Conservation (phyloP, 2,797 vertebrate species). For the Mus spretus region DNA sequence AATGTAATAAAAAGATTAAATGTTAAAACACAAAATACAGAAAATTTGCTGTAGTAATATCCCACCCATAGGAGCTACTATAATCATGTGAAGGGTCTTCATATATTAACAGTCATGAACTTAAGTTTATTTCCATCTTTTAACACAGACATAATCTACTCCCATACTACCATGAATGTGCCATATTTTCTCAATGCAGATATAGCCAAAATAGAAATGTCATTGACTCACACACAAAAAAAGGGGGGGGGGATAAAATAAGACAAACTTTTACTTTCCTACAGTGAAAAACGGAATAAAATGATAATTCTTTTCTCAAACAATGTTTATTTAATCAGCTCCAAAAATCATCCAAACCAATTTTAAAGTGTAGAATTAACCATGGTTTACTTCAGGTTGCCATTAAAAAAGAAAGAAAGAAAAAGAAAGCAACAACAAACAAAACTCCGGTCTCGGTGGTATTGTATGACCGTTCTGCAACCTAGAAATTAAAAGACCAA, state of each 20-base stretch:
- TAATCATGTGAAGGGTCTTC: not conserved
- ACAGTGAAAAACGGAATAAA: not conserved
- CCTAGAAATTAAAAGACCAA: slow-evolving; percentile 12
- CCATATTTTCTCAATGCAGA: not conserved
- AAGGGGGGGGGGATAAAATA: not conserved
- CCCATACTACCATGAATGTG: not conserved
- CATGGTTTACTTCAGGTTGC: not conserved
- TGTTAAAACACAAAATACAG: slow-evolving; percentile 47
- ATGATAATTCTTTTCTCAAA: slow-evolving; percentile 27
- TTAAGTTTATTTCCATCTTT: slow-evolving; percentile 59
- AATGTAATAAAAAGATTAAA: not conserved
- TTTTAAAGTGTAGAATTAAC: slow-evolving; percentile 42
- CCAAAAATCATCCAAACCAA: slow-evolving; percentile 36
- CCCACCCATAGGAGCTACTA: not conserved
- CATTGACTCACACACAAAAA: slow-evolving; percentile 6
- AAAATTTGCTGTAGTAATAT: slow-evolving; percentile 26
- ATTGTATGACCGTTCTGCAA: slow-evolving; percentile 22
- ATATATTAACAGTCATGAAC: not conserved
- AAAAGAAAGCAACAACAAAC: not conserved
- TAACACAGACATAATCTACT: not conserved
- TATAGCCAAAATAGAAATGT: slow-evolving; percentile 26
- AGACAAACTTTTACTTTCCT: slow-evolving; percentile 14
- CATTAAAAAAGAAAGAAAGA: not conserved
- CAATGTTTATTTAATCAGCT: slow-evolving; percentile 5
- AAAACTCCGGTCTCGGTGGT: not conserved